Evolutionary conservation across 2,888 invertebrate species (phyloP), one percentile per base, ranked within the genome.

Genomic region (Drosophila siamana): DNA sequence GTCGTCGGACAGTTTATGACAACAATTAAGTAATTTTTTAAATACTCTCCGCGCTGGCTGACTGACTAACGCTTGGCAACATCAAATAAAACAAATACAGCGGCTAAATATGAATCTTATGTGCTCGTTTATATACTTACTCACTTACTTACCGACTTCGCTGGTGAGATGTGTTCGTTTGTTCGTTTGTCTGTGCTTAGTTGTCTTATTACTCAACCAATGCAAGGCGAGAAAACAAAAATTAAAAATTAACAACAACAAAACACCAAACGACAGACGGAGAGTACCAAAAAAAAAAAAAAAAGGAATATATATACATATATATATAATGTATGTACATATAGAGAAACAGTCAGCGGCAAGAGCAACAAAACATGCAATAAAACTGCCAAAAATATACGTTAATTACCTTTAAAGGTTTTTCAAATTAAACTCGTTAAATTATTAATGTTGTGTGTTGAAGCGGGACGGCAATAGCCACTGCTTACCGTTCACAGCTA

Each of bases 321-420:
- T 26, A 26, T 26, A 1, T 7, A 26, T 4, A n/a, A 4, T 24
- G 4, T 24, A 24, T 24, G 24, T 5, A 6, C 6, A 26, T 26
- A 50, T 33, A 11, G 30, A 47, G 52, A 59, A 26, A 51, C 33
- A 60, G 38, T 48, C 26, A n/a, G 40, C 26, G 36, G 41, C 62
- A 59, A 41, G 26, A 54, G 40, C 56, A 73, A 59, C 55, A 67
- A 71, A 65, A 74, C 74, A 81, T 71, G 75, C 74, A 80, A 81
- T 85, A 86, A 86, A 86, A 86, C 74, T 84, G 85, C 81, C 84
- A 85, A 86, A 85, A 85, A 85, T 86, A 80, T 73, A 81, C 85
- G 85, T 86, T 86, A 86, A 86, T 86, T 86, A 82, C 87, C 82
- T 77, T 86, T 86, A 87, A 86, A 87, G 82, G 86, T 85, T 86